Base-by-base conservation (phyloP, 2,888 invertebrate genomes). In the Steromphala cineraria region DNA sequence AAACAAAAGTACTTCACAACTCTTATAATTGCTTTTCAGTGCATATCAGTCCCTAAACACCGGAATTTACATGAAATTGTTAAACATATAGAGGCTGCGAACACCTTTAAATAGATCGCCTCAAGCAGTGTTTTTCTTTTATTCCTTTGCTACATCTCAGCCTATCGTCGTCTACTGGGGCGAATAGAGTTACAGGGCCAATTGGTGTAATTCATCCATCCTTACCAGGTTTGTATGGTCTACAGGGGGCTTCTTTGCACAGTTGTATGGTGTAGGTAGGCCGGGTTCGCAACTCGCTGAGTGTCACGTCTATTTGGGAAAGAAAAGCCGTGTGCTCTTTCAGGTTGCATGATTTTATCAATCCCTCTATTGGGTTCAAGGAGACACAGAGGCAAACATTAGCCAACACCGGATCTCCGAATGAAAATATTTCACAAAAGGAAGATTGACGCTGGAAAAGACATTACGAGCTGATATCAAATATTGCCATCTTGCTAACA, bases 351-450 rank as follows among this genome's bases (percentile, higher is more conserved):
- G 71, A 71, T 71, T 71, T 31, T 40, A 71, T 40, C 31, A 71
- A 31, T 71, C 71, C 40, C 31, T 4, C 71, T 40, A 40, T 36
- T 36, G 71, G 40, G 71, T 36, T 19, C 28, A 19, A 36, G 31
- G 71, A 71, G 71, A 71, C 71, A 31, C 19, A 36, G 19, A 19
- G 17, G 71, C 71, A 71, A 71, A 71, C 71, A 71, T 19, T 71
- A 19, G n/a, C 28, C 71, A 71, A 71, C 71, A 40, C 71, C 19
- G 71, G 71, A 36, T 71, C 71, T 28, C 71, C 31, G 19, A 71
- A 71, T 71, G 71, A 71, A 71, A 71, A 71, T 40, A 31, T 31
- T 36, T 24, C 36, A 56, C 71, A 71, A 71, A 31, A 36, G 36
- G 36, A 36, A 40, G n/a, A 36, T 40, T 36, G 71, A 19, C 36